Evolutionary conservation across 2,113 vertebrate species (phyloP), one percentile per base, ranked within the genome.

Genomic region (Cottus gobio): DNA sequence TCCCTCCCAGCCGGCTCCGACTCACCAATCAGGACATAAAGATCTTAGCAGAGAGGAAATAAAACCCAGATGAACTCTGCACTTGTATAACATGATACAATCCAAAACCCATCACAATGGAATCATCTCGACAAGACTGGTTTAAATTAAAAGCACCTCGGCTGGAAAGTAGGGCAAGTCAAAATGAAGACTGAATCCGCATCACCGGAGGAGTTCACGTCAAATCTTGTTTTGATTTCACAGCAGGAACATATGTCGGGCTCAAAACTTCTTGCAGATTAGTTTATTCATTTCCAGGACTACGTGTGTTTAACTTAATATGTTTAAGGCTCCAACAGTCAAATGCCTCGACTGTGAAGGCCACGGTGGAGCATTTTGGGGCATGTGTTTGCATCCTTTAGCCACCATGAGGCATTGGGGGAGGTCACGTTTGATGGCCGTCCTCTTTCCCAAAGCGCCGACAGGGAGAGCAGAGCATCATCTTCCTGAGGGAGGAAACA

Each of bases 31-130:
- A 86, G 83, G 65, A 79, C 71, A 26, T 72, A 85, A 57, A 85
- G 77, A 87, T 78, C 78, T 80, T 61, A 79, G 79, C 64, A 39
- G 84, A 73, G 79, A 91, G 90, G 90, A 94, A 95, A 95, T 95
- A 90, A 92, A 95, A 93, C 89, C 94, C 94, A 95, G 92, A 93
- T 94, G 92, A 95, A 88, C 88, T 77, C 82, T 86, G 77, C 78
- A 89, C 85, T 92, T 85, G 88, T 91, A 89, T 84, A 94, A 92
- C 87, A 87, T 87, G 91, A 91, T 80, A 93, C 88, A 92, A 90
- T 75, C 83, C 82, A 77, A 82, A 91, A 86, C 72, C 77, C 90
- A 81, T 89, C 88, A 85, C 79, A 54, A 71, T 79, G 48, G 85
- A 92, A 79, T 80, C 76, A 80, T 86, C 80, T 64, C 5, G 13